phyloP scores from a whole-genome alignment of 2,113 vertebrate species.

The Tichodroma muraria region DNA sequence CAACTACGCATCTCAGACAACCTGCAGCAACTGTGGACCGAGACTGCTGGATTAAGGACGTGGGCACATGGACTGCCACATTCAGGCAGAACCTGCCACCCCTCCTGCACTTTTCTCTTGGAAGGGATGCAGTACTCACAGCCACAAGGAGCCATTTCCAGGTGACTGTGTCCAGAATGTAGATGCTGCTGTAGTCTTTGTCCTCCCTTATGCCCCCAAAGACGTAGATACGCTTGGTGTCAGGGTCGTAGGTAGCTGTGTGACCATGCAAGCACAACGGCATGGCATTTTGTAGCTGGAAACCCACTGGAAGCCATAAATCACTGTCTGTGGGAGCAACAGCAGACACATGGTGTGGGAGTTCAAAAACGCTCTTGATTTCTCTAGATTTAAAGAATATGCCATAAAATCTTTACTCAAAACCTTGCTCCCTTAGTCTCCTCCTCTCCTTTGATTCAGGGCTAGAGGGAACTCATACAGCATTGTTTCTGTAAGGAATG shows the following conservation, averaged over 20 bases:
- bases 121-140: conserved; percentile 69
- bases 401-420: background rate
- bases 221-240: conserved; percentile 79
- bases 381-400: background rate
- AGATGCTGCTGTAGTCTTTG: conserved; percentile 68
- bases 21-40: background rate
- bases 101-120: background rate
- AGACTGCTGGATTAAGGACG: background rate
- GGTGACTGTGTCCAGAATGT: conserved; percentile 79
- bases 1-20: background rate
- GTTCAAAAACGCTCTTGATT: background rate
- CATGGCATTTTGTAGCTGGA: conserved; percentile 47
- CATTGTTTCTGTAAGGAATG: background rate
- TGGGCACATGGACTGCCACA: accelerated
- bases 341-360: background rate
- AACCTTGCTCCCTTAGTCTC: background rate
- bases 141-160: conserved; percentile 84
- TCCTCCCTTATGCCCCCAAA: conserved; percentile 80
- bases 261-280: conserved; percentile 73
- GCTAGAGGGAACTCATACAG: background rate
- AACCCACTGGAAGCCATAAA: conserved; percentile 82
- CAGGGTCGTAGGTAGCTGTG: conserved; percentile 82
- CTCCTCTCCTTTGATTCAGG: background rate
- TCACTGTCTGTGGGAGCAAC: conserved; percentile 71
- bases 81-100: background rate